A percentile compares a stretch with the other conserved stretches of the same genome.
These are phyloP conservation scores for Spilosoma lubricipeda DNA, from an alignment of 2,888 invertebrate species.

Conservation along the genomic window DNA sequence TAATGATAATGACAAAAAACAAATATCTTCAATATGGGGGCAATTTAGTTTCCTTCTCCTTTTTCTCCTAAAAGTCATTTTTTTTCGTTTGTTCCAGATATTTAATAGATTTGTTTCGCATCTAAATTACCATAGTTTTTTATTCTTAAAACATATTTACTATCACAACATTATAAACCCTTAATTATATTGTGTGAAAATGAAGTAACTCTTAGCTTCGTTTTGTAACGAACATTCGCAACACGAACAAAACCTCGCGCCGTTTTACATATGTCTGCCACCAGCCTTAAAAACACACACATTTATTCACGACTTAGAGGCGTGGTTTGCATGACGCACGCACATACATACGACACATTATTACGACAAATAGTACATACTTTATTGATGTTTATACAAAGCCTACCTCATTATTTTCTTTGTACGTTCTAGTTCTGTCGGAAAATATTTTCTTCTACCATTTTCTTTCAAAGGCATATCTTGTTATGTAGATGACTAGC, in stretches of 20 bases:
- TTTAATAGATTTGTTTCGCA: too few species aligned
- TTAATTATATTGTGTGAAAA: neutral
- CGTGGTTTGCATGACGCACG: conserved; percentile 42
- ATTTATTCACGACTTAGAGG: conserved; percentile 25
- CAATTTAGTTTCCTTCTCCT: too few species aligned
- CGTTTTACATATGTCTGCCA: neutral
- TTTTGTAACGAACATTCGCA: neutral
- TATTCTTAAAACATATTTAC: too few species aligned
- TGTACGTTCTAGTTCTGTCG: neutral
- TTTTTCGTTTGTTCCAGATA: too few species aligned
- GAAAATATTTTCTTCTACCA: conserved; percentile 3
- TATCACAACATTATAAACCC: neutral
- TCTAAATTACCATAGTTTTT: too few species aligned
- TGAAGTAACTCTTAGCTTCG: neutral
- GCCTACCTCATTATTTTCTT: conserved; percentile 16
- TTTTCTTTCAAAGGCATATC: neutral
- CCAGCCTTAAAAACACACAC: conserved; percentile 3
- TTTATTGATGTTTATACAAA: neutral
- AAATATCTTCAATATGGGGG: too few species aligned
- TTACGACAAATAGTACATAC: neutral
- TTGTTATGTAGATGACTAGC: too few species aligned
- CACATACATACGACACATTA: neutral
- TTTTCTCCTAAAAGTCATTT: too few species aligned
- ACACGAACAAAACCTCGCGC: neutral
- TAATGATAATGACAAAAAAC: too few species aligned